Evolutionary conservation across 2,113 vertebrate species (phyloP).

Genomic region (Dryoscopus gambensis): DNA sequence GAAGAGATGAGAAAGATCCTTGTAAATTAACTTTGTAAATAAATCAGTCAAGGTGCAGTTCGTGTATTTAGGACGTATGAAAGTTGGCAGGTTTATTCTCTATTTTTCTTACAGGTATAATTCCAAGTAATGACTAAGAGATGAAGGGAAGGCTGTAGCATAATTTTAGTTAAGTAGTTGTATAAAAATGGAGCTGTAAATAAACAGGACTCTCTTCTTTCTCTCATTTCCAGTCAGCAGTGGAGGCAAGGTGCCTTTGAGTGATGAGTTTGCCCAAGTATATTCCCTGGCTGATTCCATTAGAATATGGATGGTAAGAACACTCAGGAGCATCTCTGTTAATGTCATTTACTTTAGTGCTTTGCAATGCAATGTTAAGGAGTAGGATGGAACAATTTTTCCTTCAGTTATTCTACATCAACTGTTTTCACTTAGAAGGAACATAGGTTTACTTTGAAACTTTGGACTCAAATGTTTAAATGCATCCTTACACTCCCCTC

Average conservation of each 20-base stretch:
- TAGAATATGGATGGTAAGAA: slow-evolving; percentile 96
- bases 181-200: not conserved
- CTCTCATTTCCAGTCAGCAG: slow-evolving; percentile 78
- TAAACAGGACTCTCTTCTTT: slow-evolving; percentile 14
- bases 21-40: not conserved
- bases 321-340: not conserved
- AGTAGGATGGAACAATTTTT: not conserved
- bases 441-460: not conserved
- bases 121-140: not conserved
- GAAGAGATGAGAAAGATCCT: not conserved
- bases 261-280: slow-evolving; percentile 88
- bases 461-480: not conserved
- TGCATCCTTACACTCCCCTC: not conserved
- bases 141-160: not conserved
- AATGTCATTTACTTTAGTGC: not conserved
- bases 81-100: not conserved
- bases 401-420: not conserved
- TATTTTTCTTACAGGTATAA: not conserved
- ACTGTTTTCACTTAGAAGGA: not conserved
- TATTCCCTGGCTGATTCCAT: slow-evolving; percentile 90
- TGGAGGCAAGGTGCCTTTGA: slow-evolving; percentile 78
- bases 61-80: not conserved
- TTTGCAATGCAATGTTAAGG: not conserved
- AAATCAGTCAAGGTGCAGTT: not conserved
- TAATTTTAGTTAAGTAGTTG: not conserved